Evolutionary conservation across 1,140 invertebrate genomes (phyloP).

Genomic region (Homarus americanus): DNA sequence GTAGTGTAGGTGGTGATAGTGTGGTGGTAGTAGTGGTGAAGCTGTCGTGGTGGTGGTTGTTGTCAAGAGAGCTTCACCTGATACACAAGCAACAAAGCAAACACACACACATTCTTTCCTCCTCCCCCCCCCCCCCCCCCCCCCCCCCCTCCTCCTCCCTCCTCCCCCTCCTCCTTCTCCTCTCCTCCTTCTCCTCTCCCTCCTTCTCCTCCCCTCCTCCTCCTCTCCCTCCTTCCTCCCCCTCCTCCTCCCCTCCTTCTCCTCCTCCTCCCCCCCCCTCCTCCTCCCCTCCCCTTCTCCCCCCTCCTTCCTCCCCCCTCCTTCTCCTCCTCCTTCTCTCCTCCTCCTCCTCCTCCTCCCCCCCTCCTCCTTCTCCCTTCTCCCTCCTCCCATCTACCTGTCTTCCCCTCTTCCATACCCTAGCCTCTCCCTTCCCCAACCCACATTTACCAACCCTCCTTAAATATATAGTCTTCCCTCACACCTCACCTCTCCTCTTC

Average conservation of each 20-base stretch:
- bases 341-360: background rate
- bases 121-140: no score
- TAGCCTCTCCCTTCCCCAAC: background rate
- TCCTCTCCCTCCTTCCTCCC: background rate
- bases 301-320: background rate
- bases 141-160: background rate
- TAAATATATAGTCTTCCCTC: background rate
- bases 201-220: background rate
- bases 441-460: background rate
- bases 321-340: background rate
- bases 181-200: background rate
- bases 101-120: conserved; percentile 7
- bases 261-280: no score
- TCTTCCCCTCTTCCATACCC: background rate
- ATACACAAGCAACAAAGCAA: background rate
- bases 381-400: no score
- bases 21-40: background rate
- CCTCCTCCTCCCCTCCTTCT: background rate
- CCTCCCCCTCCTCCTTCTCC: background rate
- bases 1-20: no score
- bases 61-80: background rate
- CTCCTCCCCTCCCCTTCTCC: background rate
- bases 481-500: background rate
- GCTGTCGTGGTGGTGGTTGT: background rate
- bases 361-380: background rate